phyloP scores from a whole-genome alignment of 2,113 vertebrate genomes.

The Ptilorrhoa leucosticta region DNA sequence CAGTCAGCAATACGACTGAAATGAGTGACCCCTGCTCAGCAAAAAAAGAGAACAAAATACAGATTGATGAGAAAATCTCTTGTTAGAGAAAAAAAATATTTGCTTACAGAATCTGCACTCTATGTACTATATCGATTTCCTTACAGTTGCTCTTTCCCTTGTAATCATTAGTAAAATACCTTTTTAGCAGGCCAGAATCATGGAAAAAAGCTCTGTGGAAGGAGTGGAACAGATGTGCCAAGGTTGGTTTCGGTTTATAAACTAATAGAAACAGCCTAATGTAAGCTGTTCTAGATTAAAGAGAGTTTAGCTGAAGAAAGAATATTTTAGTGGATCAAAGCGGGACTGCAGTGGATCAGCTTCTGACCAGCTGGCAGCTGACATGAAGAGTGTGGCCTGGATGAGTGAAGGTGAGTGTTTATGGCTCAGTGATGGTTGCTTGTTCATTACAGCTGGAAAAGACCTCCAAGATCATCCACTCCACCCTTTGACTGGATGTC shows the following conservation, averaged over 20 bases:
- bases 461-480: background rate
- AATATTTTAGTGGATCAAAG: background rate
- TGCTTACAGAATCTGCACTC: background rate
- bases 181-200: background rate
- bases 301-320: background rate
- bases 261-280: background rate
- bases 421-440: background rate
- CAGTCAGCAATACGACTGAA: background rate
- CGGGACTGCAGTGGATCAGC: background rate
- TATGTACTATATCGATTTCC: background rate
- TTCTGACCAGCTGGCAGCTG: background rate
- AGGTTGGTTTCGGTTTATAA: background rate
- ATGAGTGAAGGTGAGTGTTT: background rate
- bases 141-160: background rate
- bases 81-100: background rate
- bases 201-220: background rate
- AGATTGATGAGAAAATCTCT: background rate
- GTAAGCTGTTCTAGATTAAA: background rate
- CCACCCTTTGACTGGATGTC: background rate
- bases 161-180: background rate
- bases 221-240: background rate
- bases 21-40: background rate
- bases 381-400: accelerated
- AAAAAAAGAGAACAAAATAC: background rate
- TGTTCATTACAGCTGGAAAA: background rate